These are phyloP conservation scores for Zapornia atra DNA, from an alignment of 2,113 vertebrate species.

Conservation along the genomic window DNA sequence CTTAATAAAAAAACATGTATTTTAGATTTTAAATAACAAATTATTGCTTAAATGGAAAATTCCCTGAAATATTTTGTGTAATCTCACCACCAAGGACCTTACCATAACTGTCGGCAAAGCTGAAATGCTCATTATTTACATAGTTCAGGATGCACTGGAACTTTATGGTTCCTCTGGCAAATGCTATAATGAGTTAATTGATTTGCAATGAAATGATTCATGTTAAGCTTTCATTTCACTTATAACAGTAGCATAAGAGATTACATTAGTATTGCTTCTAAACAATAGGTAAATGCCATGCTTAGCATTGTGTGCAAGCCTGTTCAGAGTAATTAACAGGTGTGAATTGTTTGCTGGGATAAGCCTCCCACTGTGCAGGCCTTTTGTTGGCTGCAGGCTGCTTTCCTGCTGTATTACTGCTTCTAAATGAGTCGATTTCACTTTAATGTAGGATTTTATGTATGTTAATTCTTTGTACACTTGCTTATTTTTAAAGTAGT, in stretches of 20 bases:
- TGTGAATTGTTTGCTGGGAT: conserved; percentile 53
- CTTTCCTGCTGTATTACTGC: not conserved
- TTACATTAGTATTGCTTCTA: not conserved
- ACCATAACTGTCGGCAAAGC: not conserved
- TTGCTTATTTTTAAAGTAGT: conserved; percentile 16
- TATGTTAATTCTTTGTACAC: not conserved
- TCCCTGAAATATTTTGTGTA: not conserved
- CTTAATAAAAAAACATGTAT: not conserved
- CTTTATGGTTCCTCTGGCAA: not conserved
- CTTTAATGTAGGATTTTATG: conserved; percentile 9
- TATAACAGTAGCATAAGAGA: not conserved
- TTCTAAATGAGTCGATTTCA: conserved; percentile 14
- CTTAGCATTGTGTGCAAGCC: not conserved
- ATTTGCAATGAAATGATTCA: not conserved
- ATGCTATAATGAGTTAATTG: not conserved
- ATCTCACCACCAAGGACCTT: not conserved
- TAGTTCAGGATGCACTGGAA: not conserved
- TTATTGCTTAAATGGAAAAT: not conserved
- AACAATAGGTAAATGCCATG: conserved; percentile 14
- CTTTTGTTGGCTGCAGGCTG: conserved; percentile 15
- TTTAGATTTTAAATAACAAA: not conserved
- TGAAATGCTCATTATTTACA: not conserved
- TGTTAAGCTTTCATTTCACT: not conserved
- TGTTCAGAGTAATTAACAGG: conserved; percentile 55
- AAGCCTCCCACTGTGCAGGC: conserved; percentile 12